Evolutionary conservation across 2,888 invertebrate species (phyloP), one percentile per base, ranked within the genome.

Genomic region (Arctia plantaginis): DNA sequence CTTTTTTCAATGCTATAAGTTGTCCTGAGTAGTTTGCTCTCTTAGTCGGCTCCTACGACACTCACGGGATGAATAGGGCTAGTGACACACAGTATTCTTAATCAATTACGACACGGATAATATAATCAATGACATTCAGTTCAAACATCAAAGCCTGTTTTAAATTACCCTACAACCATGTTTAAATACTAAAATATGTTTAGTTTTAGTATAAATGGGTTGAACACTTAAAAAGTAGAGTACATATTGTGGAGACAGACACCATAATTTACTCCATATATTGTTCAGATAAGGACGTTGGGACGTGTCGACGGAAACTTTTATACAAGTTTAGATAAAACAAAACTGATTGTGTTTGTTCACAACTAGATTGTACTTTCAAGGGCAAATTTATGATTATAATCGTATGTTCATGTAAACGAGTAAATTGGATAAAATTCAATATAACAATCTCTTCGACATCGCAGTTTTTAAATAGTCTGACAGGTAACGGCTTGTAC

Each of bases 181-280:
- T 30, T 44, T 30, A 4, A 70, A 62, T 15, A 41, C 27, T 70
- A 44, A 44, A 64, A 64, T 64, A 30, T 70, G 39, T n/a, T 41
- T n/a, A n/a, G n/a, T n/a, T n/a, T n/a, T 64, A 51, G n/a, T 69
- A 71, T 76, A 80, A 87, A 84, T 84, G 82, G 80, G 80, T 74
- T 71, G 70, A 79, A 81, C 82, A 81, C 77, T 81, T 77, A 71
- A 81, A 84, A 86, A 84, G 81, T 86, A 85, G 85, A 79, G 73
- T 85, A 80, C 76, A 75, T 74, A 67, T 74, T 76, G 75, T 73
- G 59, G 76, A 73, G 77, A 76, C 80, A 77, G 78, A 78, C 79
- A 72, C 78, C 77, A 84, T 90, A 86, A 89, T 88, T 86, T 89
- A 86, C 86, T 88, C 86, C 85, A 87, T 88, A 87, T 88, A 89